Percentiles rank a stretch among this genome's conserved stretches.
These are phyloP conservation scores for Suillia variegata DNA, from an alignment of 2,888 invertebrate species.

Conservation along the genomic window DNA sequence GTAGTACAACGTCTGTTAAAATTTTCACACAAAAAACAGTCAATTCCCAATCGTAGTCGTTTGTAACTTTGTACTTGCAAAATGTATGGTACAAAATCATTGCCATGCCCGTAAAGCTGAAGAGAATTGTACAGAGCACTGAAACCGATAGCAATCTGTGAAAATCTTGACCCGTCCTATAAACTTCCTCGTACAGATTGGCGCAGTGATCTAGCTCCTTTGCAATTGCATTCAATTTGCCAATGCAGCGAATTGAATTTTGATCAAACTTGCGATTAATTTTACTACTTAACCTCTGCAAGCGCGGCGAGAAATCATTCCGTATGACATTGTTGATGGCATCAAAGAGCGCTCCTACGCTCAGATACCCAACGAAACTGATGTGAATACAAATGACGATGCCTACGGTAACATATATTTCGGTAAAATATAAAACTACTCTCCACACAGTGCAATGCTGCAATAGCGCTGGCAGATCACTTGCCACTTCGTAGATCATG, in stretches of 20 bases:
- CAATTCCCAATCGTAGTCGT: neutral
- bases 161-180: constrained; percentile 25
- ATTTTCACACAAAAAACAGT: constrained; percentile 14
- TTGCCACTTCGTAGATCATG: constrained; percentile 26
- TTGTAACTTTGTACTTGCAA: neutral
- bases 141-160: constrained; percentile 35
- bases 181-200: constrained; percentile 36
- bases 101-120: constrained; percentile 23
- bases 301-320: constrained; percentile 26
- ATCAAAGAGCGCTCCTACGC: constrained; percentile 34
- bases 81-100: constrained; percentile 24
- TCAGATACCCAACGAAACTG: constrained; percentile 36
- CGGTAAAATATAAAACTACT: no score
- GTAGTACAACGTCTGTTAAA: constrained; percentile 32
- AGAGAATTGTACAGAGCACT: constrained; percentile 23
- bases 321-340: constrained; percentile 31
- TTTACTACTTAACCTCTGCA: constrained; percentile 26
- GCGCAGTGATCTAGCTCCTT: constrained; percentile 32
- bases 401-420: constrained; percentile 16
- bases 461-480: fast-evolving
- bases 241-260: neutral
- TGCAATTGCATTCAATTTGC: constrained; percentile 13
- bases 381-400: constrained; percentile 29
- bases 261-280: neutral
- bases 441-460: neutral